Evolutionary conservation across 2,888 invertebrate species (phyloP).

Genomic region (Scaptomyza tumidula): DNA sequence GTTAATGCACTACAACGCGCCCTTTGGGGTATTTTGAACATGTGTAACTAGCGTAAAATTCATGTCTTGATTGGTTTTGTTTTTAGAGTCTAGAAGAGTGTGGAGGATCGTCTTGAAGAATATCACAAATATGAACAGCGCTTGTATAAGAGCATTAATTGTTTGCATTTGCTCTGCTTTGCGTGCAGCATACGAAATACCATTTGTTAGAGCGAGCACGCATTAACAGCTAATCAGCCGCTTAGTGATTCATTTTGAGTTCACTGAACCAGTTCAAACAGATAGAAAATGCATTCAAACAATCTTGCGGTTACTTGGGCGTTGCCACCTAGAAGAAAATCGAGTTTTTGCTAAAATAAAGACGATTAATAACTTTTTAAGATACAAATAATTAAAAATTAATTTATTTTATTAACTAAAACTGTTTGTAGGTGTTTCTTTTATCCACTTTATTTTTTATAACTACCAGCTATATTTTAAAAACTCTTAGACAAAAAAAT

Average conservation of each 20-base stretch:
- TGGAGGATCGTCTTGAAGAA: constrained; percentile 40
- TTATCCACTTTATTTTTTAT: no score
- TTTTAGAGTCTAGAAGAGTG: constrained; percentile 12
- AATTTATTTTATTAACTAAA: no score
- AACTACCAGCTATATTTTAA: no score
- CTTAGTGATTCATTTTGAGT: constrained; percentile 41
- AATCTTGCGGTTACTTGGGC: constrained; percentile 33
- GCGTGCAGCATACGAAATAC: constrained; percentile 18
- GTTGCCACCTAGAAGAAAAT: constrained; percentile 46
- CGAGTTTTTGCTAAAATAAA: constrained; percentile 1
- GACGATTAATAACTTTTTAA: no score
- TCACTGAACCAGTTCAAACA: constrained; percentile 50
- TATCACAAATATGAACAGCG: constrained; percentile 31
- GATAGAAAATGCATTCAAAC: constrained; percentile 49
- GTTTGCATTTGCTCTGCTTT: constrained; percentile 20
- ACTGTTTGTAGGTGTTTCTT: no score
- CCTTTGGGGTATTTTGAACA: constrained; percentile 57
- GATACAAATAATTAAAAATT: no score
- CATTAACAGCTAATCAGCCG: constrained; percentile 44
- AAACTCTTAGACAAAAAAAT: no score
- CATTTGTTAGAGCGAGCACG: constrained; percentile 41
- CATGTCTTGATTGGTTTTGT: constrained; percentile 39
- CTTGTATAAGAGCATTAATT: constrained; percentile 40
- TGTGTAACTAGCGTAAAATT: constrained; percentile 51
- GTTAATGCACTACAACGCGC: constrained; percentile 53